Percentiles rank a stretch among this genome's conserved stretches.
These are phyloP conservation scores for Colletes gigas DNA, from an alignment of 1,140 invertebrate genomes.

Conservation along the genomic window DNA sequence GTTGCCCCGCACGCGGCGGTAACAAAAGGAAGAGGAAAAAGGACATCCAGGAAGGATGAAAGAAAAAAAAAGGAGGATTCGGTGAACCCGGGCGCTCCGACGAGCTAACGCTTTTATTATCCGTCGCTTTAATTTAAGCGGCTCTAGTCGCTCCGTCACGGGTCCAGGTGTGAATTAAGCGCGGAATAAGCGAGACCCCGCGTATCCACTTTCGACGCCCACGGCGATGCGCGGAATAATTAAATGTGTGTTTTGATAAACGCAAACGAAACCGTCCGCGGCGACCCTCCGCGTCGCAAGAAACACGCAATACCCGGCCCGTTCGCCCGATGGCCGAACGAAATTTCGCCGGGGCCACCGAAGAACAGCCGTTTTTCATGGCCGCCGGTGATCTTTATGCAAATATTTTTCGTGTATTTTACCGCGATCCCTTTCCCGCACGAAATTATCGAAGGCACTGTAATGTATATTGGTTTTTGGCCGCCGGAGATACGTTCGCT, in stretches of 20 bases:
- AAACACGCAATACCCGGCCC: conserved; percentile 25
- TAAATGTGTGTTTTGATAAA: conserved; percentile 77
- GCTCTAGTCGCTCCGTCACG: conserved; percentile 77
- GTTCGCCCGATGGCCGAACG: background rate
- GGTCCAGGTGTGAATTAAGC: conserved; percentile 79
- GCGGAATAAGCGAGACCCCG: conserved; percentile 62
- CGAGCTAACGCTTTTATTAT: conserved; percentile 78
- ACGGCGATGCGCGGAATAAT: conserved; percentile 72
- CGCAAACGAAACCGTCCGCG: conserved; percentile 42
- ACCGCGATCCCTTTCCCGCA: background rate
- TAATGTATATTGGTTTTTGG: background rate
- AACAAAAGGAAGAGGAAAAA: conserved; percentile 29
- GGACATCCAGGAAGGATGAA: background rate
- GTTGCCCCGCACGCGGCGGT: conserved; percentile 36
- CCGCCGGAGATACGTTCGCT: background rate
- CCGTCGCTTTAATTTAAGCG: conserved; percentile 80
- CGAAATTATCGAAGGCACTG: background rate
- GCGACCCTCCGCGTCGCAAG: conserved; percentile 19
- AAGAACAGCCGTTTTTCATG: conserved; percentile 1
- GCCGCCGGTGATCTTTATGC: background rate
- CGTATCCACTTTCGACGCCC: conserved; percentile 59
- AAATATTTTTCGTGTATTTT: background rate
- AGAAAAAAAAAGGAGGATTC: conserved; percentile 37
- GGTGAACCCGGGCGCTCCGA: conserved; percentile 49
- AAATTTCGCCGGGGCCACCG: conserved; percentile 25